phyloP scores from a whole-genome alignment of 1,140 invertebrate genomes.

The Andricus grossulariae region DNA sequence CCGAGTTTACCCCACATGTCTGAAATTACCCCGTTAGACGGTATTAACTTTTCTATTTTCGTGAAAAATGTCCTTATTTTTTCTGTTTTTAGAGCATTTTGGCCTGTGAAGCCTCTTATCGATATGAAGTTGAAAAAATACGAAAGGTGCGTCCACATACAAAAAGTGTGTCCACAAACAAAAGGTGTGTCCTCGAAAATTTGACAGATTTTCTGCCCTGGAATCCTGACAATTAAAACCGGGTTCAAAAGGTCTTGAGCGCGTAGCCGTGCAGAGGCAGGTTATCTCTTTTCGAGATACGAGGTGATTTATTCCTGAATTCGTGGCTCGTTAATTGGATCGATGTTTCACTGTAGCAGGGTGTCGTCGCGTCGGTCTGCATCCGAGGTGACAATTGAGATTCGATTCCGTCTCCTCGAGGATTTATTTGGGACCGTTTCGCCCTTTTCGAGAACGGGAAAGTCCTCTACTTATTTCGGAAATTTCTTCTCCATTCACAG shows the following conservation, averaged over 20 bases:
- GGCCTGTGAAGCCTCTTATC: too few species aligned
- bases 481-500: constrained; percentile 10
- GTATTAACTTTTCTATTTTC: too few species aligned
- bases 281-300: constrained; percentile 43
- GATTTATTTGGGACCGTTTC: constrained; percentile 52
- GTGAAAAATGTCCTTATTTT: too few species aligned
- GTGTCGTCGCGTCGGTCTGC: constrained; percentile 32
- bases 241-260: not conserved
- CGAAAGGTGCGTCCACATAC: too few species aligned
- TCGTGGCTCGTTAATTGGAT: constrained; percentile 57
- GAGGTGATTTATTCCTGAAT: constrained; percentile 59
- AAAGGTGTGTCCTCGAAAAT: too few species aligned
- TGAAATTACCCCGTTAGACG: too few species aligned
- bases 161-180: too few species aligned
- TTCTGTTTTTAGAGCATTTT: too few species aligned
- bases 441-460: constrained; percentile 46
- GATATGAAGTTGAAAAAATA: too few species aligned
- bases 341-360: constrained; percentile 38
- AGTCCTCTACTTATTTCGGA: constrained; percentile 26
- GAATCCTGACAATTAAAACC: constrained; percentile 11
- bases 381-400: constrained; percentile 53
- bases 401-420: constrained; percentile 42
- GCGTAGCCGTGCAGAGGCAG: not conserved
- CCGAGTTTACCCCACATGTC: too few species aligned
- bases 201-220: too few species aligned